phyloP scores from a whole-genome alignment of 2,888 invertebrate species.

The Hirtodrosophila duncani region DNA sequence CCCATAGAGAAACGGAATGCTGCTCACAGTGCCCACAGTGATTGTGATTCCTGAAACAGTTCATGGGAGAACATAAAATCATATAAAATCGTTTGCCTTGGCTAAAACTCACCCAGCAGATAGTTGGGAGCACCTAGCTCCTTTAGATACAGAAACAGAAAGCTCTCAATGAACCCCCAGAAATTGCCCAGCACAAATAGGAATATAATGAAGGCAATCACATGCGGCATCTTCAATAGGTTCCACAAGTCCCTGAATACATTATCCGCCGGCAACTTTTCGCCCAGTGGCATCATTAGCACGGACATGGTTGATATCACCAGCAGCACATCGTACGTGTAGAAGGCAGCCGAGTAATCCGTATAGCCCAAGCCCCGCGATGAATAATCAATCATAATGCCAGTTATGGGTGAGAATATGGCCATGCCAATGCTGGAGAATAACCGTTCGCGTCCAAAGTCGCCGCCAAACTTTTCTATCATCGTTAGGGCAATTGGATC shows the following conservation, averaged over 20 bases:
- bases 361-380: slow-evolving; percentile 83
- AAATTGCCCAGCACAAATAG: slow-evolving; percentile 90
- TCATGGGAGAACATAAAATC: not conserved
- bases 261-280: slow-evolving; percentile 87
- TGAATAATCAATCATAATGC: slow-evolving; percentile 85
- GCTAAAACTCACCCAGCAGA: slow-evolving; percentile 83
- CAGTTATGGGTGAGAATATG: slow-evolving; percentile 88
- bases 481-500: slow-evolving; percentile 92
- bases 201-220: slow-evolving; percentile 88
- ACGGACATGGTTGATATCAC: slow-evolving; percentile 86
- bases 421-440: slow-evolving; percentile 91
- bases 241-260: slow-evolving; percentile 86
- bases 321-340: slow-evolving; percentile 85
- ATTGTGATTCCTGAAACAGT: slow-evolving; percentile 84
- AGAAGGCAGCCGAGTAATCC: slow-evolving; percentile 93
- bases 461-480: slow-evolving; percentile 90
- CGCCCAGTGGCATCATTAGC: slow-evolving; percentile 87
- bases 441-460: slow-evolving; percentile 88
- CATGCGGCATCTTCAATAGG: slow-evolving; percentile 87
- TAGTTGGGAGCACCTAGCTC: slow-evolving; percentile 91
- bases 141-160: slow-evolving; percentile 90
- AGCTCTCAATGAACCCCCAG: slow-evolving; percentile 94
- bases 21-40: slow-evolving; percentile 90
- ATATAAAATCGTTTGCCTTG: not conserved
- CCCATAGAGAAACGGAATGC: slow-evolving; percentile 90